A percentile compares a stretch with the other conserved stretches of the same genome.
phyloP scores from a whole-genome alignment of 2,888 invertebrate genomes.

The Pardosa pseudoannulata region DNA sequence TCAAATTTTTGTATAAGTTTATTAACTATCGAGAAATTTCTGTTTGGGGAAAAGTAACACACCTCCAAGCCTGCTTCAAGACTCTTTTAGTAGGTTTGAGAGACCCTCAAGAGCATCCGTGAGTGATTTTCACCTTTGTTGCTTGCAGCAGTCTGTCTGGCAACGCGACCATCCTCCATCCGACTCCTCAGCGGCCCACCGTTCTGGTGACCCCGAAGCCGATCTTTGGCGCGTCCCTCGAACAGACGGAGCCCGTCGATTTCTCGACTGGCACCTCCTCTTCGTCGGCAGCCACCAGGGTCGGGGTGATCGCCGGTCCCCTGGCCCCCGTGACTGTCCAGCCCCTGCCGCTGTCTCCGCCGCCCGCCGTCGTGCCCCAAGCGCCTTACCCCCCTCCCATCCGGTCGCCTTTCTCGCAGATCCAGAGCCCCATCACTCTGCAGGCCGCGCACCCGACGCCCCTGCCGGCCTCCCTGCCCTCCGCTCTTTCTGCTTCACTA shows the following conservation, averaged over 20 bases:
- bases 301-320: conserved; percentile 40
- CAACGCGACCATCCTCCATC: conserved; percentile 54
- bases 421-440: conserved; percentile 61
- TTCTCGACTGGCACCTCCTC: conserved; percentile 80
- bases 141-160: conserved; percentile 38
- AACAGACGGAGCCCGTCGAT: conserved; percentile 85
- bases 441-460: conserved; percentile 43
- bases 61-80: too few species aligned
- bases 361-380: conserved; percentile 33
- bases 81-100: too few species aligned
- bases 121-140: too few species aligned
- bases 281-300: conserved; percentile 27
- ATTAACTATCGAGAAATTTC: too few species aligned
- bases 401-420: conserved; percentile 57
- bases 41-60: too few species aligned
- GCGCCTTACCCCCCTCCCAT: conserved; percentile 41
- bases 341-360: conserved; percentile 40
- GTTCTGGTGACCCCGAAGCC: conserved; percentile 72
- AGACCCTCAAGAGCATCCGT: too few species aligned
- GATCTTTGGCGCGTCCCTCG: conserved; percentile 60
- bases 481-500: conserved; percentile 7
- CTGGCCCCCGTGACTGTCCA: conserved; percentile 49
- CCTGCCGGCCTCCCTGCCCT: conserved; percentile 8
- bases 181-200: conserved; percentile 64
- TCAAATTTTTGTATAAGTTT: too few species aligned